These are phyloP conservation scores for Porites australiensis DNA, from an alignment of 64 coral and sea anemone genomes.

Conservation along the genomic window DNA sequence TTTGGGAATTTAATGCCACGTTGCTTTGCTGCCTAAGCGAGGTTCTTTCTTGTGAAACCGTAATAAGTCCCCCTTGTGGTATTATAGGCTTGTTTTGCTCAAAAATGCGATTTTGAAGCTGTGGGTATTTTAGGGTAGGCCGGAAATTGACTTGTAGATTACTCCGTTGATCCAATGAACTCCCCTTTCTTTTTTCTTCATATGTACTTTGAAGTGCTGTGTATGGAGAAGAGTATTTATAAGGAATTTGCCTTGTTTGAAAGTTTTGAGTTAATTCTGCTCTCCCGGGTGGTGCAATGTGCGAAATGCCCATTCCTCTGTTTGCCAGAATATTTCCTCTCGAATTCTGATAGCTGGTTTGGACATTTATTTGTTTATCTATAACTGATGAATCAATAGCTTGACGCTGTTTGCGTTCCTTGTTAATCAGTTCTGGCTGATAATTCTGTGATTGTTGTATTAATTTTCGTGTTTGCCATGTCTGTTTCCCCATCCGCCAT, in stretches of 20 bases:
- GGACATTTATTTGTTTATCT: neutral
- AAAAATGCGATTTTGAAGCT: neutral
- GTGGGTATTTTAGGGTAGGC: neutral
- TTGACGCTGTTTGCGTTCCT: neutral
- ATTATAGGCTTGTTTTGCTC: neutral
- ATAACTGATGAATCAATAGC: neutral
- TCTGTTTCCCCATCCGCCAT: neutral
- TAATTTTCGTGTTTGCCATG: neutral
- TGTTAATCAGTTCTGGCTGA: neutral
- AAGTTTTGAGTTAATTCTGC: neutral
- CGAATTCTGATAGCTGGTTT: neutral
- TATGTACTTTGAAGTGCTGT: neutral
- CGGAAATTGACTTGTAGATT: neutral
- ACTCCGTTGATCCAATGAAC: neutral
- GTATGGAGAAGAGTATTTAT: neutral
- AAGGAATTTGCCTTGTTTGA: neutral
- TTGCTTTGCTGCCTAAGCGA: too few species aligned
- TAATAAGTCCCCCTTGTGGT: neutral
- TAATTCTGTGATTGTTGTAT: neutral
- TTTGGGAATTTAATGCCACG: too few species aligned
- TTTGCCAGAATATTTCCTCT: neutral
- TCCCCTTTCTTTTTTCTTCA: neutral
- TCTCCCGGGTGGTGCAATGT: neutral
- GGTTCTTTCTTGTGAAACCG: neutral
- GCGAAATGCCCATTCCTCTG: neutral